Percentiles rank a stretch among this genome's conserved stretches.
phyloP scores from a whole-genome alignment of 2,888 invertebrate genomes.

The Scaptomyza parva region DNA sequence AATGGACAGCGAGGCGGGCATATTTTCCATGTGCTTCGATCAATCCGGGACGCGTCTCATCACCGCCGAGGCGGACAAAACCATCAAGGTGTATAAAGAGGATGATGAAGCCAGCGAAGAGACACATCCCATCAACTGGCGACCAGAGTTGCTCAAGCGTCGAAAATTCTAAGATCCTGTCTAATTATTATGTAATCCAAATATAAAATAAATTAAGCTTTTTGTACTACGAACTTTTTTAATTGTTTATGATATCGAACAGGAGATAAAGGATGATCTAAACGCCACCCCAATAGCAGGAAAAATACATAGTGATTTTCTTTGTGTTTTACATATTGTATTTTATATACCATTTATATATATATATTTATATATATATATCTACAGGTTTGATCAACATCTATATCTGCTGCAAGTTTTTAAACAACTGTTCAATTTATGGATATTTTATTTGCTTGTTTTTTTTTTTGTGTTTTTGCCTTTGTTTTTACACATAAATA shows the following conservation, averaged over 20 bases:
- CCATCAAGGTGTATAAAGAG: slow-evolving; percentile 99
- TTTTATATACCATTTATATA: background rate
- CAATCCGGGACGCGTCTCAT: slow-evolving; percentile 97
- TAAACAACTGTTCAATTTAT: slow-evolving; percentile 8
- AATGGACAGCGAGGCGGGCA: slow-evolving; percentile 99
- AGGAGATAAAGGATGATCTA: background rate
- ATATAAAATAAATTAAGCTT: slow-evolving; percentile 8
- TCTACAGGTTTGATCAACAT: background rate
- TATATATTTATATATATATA: background rate
- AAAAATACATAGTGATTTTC: background rate
- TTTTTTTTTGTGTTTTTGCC: slow-evolving; percentile 1
- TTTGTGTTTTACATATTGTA: background rate
- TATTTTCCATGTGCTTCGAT: slow-evolving; percentile 98
- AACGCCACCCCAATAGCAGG: background rate
- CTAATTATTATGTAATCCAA: slow-evolving; percentile 11
- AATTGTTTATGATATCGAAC: background rate
- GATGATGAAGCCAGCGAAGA: slow-evolving; percentile 98
- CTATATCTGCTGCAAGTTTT: background rate
- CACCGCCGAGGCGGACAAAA: slow-evolving; percentile 99
- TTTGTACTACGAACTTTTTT: background rate
- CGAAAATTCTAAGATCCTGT: slow-evolving; percentile 90
- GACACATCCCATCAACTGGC: slow-evolving; percentile 98
- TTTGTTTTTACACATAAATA: slow-evolving; percentile 67
- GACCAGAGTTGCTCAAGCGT: slow-evolving; percentile 97
- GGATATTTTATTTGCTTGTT: slow-evolving; percentile 38